Evolutionary conservation across 1,140 invertebrate species (phyloP).

Genomic region (Thaumatotibia leucotreta): DNA sequence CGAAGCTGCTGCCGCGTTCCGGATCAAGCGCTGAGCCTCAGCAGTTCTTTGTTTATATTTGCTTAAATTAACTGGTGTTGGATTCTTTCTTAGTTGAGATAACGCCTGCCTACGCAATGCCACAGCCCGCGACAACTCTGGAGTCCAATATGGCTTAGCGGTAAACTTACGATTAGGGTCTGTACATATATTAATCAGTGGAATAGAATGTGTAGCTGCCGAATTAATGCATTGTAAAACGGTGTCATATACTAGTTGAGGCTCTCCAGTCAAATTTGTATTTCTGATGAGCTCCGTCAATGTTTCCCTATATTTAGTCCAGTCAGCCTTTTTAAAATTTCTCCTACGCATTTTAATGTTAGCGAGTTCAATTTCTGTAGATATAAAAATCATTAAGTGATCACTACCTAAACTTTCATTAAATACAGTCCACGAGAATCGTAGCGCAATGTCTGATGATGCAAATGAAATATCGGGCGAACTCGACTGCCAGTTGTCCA

Average conservation of each 20-base stretch:
- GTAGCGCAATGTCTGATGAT: slow-evolving; percentile 20
- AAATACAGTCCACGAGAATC: slow-evolving; percentile 21
- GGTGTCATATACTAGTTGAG: slow-evolving; percentile 23
- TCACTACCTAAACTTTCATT: slow-evolving; percentile 29
- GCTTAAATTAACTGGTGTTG: slow-evolving; percentile 32
- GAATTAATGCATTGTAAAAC: slow-evolving; percentile 26
- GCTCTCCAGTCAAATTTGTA: background rate
- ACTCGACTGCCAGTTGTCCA: slow-evolving; percentile 16
- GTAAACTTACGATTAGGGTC: slow-evolving; percentile 23
- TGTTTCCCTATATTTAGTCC: slow-evolving; percentile 16
- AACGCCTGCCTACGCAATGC: slow-evolving; percentile 34
- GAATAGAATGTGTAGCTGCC: slow-evolving; percentile 27
- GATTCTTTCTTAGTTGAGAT: slow-evolving; percentile 28
- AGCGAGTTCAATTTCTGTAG: background rate
- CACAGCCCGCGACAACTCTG: slow-evolving; percentile 24
- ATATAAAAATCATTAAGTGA: slow-evolving; percentile 25
- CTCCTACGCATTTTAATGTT: background rate
- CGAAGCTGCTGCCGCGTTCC: slow-evolving; percentile 13
- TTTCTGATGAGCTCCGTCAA: background rate
- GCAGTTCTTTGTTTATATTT: slow-evolving; percentile 21
- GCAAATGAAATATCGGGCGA: slow-evolving; percentile 24
- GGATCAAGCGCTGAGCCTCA: slow-evolving; percentile 20
- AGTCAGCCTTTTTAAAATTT: slow-evolving; percentile 28
- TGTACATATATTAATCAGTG: slow-evolving; percentile 19
- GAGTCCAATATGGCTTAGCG: slow-evolving; percentile 35